Conservation (phyloP, 2,113 vertebrate species). For the Todiramphus chloris region DNA sequence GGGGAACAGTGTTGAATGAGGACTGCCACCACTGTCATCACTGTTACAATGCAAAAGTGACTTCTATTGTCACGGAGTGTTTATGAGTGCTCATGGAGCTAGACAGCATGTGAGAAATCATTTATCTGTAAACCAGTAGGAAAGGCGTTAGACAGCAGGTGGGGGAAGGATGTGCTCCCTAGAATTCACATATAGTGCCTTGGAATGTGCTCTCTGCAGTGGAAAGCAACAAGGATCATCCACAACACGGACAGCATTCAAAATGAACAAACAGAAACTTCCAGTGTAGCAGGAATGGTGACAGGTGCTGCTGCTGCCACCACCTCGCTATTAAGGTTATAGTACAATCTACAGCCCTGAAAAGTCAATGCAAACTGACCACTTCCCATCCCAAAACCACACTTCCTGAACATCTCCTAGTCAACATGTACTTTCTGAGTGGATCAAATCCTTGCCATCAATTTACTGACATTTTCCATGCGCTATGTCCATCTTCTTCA, state of each 20-base stretch:
- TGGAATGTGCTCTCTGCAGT: not conserved
- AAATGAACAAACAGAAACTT: not conserved
- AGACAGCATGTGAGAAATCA: not conserved
- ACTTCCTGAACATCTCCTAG: not conserved
- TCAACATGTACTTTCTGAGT: rapidly evolving
- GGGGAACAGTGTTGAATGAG: not conserved
- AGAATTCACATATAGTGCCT: rapidly evolving
- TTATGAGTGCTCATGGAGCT: not conserved
- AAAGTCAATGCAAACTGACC: not conserved
- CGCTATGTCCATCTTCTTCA: not conserved
- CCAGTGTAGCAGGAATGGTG: rapidly evolving
- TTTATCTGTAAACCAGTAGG: not conserved
- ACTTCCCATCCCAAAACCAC: not conserved
- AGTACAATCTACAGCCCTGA: not conserved
- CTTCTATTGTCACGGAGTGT: rapidly evolving
- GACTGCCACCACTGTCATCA: not conserved
- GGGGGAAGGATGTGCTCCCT: not conserved
- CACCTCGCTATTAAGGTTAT: rapidly evolving
- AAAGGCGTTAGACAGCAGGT: not conserved
- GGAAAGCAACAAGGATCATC: not conserved
- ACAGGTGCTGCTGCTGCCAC: not conserved
- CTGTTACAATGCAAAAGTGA: not conserved
- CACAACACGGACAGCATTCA: rapidly evolving
- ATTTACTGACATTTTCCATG: not conserved
- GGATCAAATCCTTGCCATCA: not conserved